A percentile compares a stretch with the other conserved stretches of the same genome.
Conservation (phyloP, 1,140 invertebrate species). For the Nasonia longicornis region DNA sequence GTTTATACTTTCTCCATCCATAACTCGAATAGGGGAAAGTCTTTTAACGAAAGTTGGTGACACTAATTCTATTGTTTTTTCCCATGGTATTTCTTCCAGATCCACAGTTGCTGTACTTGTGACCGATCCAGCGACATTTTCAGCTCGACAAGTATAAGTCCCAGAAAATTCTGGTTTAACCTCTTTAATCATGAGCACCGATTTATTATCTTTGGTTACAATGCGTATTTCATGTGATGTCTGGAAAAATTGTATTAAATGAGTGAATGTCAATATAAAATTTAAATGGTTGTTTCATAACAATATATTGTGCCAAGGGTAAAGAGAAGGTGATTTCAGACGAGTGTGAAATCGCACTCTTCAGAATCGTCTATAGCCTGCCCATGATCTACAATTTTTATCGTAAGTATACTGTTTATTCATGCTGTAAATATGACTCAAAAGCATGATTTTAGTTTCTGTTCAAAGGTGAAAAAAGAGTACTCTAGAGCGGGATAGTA, state of each 20-base stretch:
- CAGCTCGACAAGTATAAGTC: conserved; percentile 87
- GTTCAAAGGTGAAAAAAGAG: too few relatives aligned
- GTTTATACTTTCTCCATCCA: conserved; percentile 91
- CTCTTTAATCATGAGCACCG: conserved; percentile 84
- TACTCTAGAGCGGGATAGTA: too few relatives aligned
- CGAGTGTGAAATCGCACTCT: too few relatives aligned
- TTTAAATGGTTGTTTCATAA: too few relatives aligned
- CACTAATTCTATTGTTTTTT: conserved; percentile 74
- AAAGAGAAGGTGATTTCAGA: too few relatives aligned
- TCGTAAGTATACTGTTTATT: too few relatives aligned
- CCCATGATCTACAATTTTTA: too few relatives aligned
- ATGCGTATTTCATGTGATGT: conserved; percentile 71
- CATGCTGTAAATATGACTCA: too few relatives aligned
- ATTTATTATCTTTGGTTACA: conserved; percentile 82
- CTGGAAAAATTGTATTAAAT: conserved; percentile 22
- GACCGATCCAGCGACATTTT: conserved; percentile 88
- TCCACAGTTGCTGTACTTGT: conserved; percentile 84
- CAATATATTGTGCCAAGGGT: too few relatives aligned
- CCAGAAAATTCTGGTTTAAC: conserved; percentile 80
- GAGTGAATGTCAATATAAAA: not conserved
- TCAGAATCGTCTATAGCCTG: too few relatives aligned
- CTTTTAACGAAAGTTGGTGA: conserved; percentile 82
- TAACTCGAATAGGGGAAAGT: conserved; percentile 81
- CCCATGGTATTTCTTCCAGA: conserved; percentile 74
- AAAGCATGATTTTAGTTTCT: too few relatives aligned